Conservation (phyloP, 2,888 invertebrate genomes). For the Linhomoeus sp. region DNA sequence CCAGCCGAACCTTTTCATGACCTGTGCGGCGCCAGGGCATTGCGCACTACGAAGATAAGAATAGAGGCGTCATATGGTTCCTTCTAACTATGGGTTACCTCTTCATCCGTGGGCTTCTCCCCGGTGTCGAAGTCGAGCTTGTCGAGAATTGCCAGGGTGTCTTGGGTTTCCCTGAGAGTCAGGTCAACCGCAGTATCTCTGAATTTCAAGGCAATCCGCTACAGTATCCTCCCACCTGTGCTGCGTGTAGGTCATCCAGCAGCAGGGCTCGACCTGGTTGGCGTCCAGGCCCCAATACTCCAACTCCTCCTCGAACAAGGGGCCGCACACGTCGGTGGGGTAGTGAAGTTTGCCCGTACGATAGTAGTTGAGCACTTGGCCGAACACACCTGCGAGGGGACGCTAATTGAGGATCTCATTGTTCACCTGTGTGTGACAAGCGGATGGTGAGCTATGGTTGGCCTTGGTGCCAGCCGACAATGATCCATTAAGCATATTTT, state of each 20-base stretch:
- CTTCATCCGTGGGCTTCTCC: conserved; percentile 89
- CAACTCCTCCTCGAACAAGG: conserved; percentile 92
- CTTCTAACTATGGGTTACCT: conserved; percentile 36
- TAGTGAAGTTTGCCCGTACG: conserved; percentile 75
- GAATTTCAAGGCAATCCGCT: too few species aligned
- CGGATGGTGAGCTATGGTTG: too few species aligned
- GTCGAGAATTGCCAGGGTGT: conserved; percentile 90
- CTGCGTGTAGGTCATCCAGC: conserved; percentile 90
- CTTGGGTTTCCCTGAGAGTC: conserved; percentile 64
- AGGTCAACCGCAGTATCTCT: too few species aligned
- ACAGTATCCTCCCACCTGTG: conserved; percentile 37
- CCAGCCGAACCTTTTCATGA: conserved; percentile 69
- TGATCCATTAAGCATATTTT: too few species aligned
- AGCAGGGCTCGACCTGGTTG: conserved; percentile 97
- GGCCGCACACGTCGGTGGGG: conserved; percentile 95
- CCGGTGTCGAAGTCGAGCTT: conserved; percentile 90
- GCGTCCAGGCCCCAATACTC: conserved; percentile 96
- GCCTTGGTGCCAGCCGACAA: too few species aligned
- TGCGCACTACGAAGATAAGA: too few species aligned
- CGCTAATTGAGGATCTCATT: too few species aligned
- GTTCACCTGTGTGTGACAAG: too few species aligned
- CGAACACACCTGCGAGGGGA: conserved; percentile 57
- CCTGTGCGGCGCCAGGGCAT: too few species aligned
- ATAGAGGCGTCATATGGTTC: too few species aligned
- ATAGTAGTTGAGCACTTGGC: conserved; percentile 83